phyloP scores from a whole-genome alignment of 2,888 invertebrate genomes.

The Tromatobia lineatoria region DNA sequence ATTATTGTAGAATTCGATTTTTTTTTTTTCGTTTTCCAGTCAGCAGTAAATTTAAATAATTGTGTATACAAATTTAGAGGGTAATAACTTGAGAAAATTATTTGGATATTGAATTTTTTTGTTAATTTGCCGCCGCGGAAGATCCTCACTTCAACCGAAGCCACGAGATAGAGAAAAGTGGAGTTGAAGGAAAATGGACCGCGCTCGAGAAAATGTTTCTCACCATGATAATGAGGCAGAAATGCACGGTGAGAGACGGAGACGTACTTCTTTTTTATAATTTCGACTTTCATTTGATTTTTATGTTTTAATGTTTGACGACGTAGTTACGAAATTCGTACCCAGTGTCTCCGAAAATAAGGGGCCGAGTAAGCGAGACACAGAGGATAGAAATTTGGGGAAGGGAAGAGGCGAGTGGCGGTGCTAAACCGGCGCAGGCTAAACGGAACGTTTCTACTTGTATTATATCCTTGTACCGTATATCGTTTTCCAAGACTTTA shows the following conservation, averaged over 20 bases:
- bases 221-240: neutral
- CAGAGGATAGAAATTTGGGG: neutral
- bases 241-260: conserved; percentile 36
- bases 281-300: conserved; percentile 1
- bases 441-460: conserved; percentile 48
- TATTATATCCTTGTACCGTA: conserved; percentile 54
- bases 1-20: neutral
- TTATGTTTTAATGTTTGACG: neutral
- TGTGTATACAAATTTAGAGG: neutral
- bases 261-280: conserved; percentile 31
- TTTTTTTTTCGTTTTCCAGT: neutral
- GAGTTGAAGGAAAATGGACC: conserved; percentile 12
- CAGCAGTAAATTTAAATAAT: neutral
- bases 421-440: conserved; percentile 64
- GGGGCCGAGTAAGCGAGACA: neutral
- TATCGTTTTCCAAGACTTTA: conserved; percentile 64
- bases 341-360: conserved; percentile 10
- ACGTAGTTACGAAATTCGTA: conserved; percentile 30
- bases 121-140: neutral
- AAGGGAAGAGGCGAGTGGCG: conserved; percentile 59
- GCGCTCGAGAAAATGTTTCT: conserved; percentile 49
- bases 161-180: conserved; percentile 36
- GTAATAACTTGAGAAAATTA: neutral
- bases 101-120: neutral
- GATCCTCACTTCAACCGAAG: conserved; percentile 37